Percentiles rank a stretch among this genome's conserved stretches.
phyloP scores from a whole-genome alignment of 2,888 invertebrate species.

The Sarcophaga carnaria region DNA sequence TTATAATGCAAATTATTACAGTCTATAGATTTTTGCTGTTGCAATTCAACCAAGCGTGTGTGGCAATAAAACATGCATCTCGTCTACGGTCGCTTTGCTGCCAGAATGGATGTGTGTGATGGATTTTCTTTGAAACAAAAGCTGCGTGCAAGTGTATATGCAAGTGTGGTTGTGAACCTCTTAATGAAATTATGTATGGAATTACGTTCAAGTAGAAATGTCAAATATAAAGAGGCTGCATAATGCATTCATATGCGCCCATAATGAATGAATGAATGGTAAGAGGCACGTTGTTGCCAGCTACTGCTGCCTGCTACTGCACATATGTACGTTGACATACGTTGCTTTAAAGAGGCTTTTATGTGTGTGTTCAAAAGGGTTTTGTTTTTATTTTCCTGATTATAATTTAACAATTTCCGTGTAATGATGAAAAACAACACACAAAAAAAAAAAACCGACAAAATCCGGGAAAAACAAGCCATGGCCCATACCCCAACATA shows the following conservation, averaged over 20 bases:
- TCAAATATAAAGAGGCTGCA: conserved; percentile 53
- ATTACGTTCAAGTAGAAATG: conserved; percentile 62
- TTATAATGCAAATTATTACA: conserved; percentile 64
- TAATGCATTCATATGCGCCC: too few relatives aligned
- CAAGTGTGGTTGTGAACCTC: conserved; percentile 22
- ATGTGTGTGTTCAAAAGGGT: conserved; percentile 7
- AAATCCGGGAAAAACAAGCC: neutral
- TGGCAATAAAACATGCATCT: conserved; percentile 46
- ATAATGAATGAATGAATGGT: too few relatives aligned
- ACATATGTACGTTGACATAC: neutral
- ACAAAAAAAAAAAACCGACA: neutral
- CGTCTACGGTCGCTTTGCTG: too few relatives aligned
- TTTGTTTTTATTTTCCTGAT: conserved; percentile 42
- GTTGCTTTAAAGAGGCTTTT: conserved; percentile 26
- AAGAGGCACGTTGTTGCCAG: too few relatives aligned
- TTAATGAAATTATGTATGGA: conserved; percentile 67
- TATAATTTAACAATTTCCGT: conserved; percentile 60
- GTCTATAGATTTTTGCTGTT: conserved; percentile 65
- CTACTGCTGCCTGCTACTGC: neutral
- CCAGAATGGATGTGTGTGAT: too few relatives aligned
- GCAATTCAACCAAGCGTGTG: conserved; percentile 43
- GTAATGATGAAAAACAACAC: conserved; percentile 2
- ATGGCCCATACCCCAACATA: too few relatives aligned
- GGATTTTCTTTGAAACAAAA: neutral
- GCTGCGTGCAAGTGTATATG: neutral